phyloP scores from a whole-genome alignment of 2,113 vertebrate genomes.

The Alligator mississippiensis region DNA sequence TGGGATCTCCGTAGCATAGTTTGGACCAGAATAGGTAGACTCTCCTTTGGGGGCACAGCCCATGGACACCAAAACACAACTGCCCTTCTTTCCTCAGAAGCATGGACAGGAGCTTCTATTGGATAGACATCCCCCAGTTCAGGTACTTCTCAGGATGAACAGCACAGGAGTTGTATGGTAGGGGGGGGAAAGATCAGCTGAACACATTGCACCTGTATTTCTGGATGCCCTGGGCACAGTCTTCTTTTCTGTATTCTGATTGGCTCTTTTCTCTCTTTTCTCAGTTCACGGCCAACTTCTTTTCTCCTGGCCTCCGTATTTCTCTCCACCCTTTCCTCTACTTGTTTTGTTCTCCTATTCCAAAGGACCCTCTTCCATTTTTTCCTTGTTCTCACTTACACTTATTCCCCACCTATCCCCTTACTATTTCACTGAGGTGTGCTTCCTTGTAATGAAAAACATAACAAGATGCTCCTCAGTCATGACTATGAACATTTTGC shows the following conservation, averaged over 20 bases:
- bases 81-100: not conserved
- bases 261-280: not conserved
- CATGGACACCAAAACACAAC: not conserved
- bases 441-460: not conserved
- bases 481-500: not conserved
- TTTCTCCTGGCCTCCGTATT: not conserved
- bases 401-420: not conserved
- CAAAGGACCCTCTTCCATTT: not conserved
- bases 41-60: not conserved
- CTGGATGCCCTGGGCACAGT: not conserved
- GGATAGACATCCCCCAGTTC: not conserved
- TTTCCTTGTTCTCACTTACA: not conserved
- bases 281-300: not conserved
- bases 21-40: not conserved
- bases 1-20: not conserved
- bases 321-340: not conserved
- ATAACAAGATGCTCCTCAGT: fast-evolving
- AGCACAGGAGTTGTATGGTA: not conserved
- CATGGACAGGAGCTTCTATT: not conserved
- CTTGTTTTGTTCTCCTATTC: not conserved
- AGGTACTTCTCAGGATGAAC: not conserved
- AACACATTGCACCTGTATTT: not conserved
- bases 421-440: not conserved
- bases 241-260: not conserved
- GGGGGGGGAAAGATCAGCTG: not conserved